These are phyloP conservation scores for Mormoops blainvillei DNA, from an alignment of 2,113 vertebrate species.

Conservation along the genomic window DNA sequence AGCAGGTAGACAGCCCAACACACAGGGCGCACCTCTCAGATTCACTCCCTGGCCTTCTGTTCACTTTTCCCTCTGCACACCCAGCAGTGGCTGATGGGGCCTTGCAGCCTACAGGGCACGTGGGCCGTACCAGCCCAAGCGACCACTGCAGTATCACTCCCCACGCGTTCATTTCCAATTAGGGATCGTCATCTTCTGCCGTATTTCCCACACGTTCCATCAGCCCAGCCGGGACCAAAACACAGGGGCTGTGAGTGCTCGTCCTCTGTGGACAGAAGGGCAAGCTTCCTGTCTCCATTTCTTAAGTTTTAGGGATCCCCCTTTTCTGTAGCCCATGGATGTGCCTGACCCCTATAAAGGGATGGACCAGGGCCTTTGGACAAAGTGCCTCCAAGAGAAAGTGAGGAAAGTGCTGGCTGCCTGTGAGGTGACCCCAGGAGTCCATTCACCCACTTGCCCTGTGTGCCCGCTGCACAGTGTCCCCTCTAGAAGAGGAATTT, in stretches of 20 bases:
- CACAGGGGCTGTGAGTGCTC: background rate
- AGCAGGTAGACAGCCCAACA: fast-evolving
- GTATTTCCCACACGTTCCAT: slow-evolving; percentile 68
- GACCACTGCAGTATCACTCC: slow-evolving; percentile 36
- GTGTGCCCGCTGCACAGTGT: background rate
- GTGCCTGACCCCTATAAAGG: background rate
- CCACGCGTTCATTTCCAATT: slow-evolving; percentile 71
- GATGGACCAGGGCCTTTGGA: fast-evolving
- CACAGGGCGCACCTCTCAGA: background rate
- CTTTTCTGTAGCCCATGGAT: too few species aligned
- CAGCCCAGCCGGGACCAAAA: slow-evolving; percentile 58
- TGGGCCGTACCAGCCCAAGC: background rate
- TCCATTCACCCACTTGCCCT: fast-evolving
- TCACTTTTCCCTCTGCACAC: background rate
- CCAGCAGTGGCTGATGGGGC: fast-evolving
- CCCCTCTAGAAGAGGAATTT: background rate
- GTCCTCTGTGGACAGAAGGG: slow-evolving; percentile 39
- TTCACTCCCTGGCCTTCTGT: fast-evolving
- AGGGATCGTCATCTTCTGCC: slow-evolving; percentile 67
- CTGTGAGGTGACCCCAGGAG: fast-evolving
- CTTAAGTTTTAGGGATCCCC: background rate
- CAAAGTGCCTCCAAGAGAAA: background rate
- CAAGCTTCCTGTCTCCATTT: background rate
- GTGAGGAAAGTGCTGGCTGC: too few species aligned
- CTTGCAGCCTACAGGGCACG: fast-evolving